These are phyloP conservation scores for Lycophotia porphyrea DNA, from an alignment of 2,888 invertebrate genomes.

Conservation along the genomic window DNA sequence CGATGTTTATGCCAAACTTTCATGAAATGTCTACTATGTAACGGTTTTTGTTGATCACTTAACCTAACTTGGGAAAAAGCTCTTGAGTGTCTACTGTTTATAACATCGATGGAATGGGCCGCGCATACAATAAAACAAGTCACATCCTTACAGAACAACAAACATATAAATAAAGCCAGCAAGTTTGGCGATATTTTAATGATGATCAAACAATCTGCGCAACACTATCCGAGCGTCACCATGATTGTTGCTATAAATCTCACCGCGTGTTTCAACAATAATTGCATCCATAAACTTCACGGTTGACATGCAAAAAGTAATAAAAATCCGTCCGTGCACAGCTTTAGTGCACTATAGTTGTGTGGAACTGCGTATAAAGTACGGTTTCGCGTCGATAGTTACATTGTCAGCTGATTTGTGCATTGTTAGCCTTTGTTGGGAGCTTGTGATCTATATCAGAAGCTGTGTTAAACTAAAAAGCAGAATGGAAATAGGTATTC, in stretches of 20 bases:
- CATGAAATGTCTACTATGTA: conserved; percentile 2
- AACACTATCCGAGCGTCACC: conserved; percentile 60
- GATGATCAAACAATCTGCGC: conserved; percentile 64
- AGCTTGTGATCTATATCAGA: conserved; percentile 48
- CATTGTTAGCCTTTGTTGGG: conserved; percentile 63
- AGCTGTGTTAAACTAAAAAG: conserved; percentile 22
- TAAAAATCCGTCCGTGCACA: conserved; percentile 78
- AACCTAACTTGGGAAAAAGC: background rate
- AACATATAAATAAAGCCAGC: conserved; percentile 42
- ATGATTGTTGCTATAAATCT: conserved; percentile 76
- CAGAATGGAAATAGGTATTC: conserved; percentile 11
- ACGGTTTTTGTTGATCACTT: conserved; percentile 30
- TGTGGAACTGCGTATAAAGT: conserved; percentile 69
- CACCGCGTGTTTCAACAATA: conserved; percentile 77
- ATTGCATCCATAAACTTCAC: conserved; percentile 84
- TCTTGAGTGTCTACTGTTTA: conserved; percentile 14
- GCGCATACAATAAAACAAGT: conserved; percentile 35
- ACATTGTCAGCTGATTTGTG: conserved; percentile 69
- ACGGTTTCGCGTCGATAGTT: conserved; percentile 59
- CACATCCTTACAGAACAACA: conserved; percentile 18
- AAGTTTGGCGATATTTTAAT: conserved; percentile 61
- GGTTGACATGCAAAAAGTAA: conserved; percentile 83
- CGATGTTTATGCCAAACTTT: conserved; percentile 43
- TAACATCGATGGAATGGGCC: conserved; percentile 7
- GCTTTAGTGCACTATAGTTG: conserved; percentile 68